Base-by-base conservation (phyloP, 2,113 vertebrate species). In the Zingel zingel region DNA sequence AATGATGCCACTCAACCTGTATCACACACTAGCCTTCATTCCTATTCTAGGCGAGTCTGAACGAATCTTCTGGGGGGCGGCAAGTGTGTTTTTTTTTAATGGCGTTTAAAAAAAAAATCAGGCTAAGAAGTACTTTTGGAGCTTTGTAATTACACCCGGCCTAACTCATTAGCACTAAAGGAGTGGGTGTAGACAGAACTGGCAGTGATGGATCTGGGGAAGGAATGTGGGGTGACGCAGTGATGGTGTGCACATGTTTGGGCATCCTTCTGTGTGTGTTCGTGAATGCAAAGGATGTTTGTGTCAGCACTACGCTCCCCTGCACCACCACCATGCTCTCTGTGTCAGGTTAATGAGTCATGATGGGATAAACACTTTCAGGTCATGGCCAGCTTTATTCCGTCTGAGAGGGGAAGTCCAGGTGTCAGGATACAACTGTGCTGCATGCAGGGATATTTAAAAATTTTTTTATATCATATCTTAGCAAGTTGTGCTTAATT, bases 341-440 rank as follows among this genome's bases (percentile, higher is more conserved):
- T 71, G 83, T 90, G 83, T 93, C 90, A 83, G 92, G 87, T 91
- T 93, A 92, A 93, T 94, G 91, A 94, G 90, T 91, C 92, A 86
- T 88, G 88, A 89, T 56, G 86, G 70, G 89, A 92, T 93, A 92
- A 92, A 92, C 82, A 87, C 87, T 91, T 93, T 87, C 91, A 91
- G 89, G 88, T 92, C 87, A 89, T 51, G 78, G 86, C 85, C 68
- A 81, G 81, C 74, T 86, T 83, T 84, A 81, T 74, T 88, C 75
- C 57, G 47, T 87, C 86, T 84, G 76, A 84, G 80, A 67, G 47
- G 39, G 66, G 33, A 33, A 64, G 78, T 84, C 70, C 83, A 89
- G 82, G 73, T 89, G 91, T 89, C 88, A 91, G 89, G 69, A 78
- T 54, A 79, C 75, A 86, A 82, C 78, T 77, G 79, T 39, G 81